A percentile compares a stretch with the other conserved stretches of the same genome.
Evolutionary conservation across 2,797 vertebrate genomes (phyloP).

Genomic region (Diceros bicornis): DNA sequence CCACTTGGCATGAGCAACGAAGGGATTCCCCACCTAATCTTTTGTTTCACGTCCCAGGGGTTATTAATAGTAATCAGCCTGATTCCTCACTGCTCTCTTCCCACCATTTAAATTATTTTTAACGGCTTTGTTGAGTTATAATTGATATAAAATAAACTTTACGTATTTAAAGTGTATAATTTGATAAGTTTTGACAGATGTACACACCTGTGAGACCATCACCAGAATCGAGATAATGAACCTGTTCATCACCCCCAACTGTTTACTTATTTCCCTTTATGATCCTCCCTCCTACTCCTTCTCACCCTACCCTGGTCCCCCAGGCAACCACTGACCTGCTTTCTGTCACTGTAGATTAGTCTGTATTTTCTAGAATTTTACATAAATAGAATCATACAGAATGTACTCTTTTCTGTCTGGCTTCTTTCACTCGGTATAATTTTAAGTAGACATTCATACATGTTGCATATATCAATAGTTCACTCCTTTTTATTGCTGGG

Average conservation of each 20-base stretch:
- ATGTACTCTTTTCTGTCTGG: background rate
- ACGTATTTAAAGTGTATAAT: background rate
- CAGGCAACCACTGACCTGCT: slow-evolving; percentile 56
- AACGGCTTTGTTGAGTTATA: background rate
- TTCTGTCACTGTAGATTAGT: slow-evolving; percentile 53
- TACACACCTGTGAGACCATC: background rate
- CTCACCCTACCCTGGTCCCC: background rate
- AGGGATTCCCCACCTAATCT: background rate
- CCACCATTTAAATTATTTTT: background rate
- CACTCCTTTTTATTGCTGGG: background rate
- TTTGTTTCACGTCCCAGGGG: background rate
- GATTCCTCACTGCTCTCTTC: background rate
- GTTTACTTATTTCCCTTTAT: background rate
- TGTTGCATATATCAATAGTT: background rate
- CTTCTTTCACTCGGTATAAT: slow-evolving; percentile 27
- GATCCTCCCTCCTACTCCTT: background rate
- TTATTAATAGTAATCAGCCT: background rate
- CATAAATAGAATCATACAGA: background rate
- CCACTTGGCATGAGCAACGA: background rate
- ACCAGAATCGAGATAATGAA: background rate
- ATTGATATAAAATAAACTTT: background rate
- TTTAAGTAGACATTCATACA: background rate
- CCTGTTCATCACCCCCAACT: background rate
- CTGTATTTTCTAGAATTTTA: slow-evolving; percentile 52
- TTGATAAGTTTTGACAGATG: slow-evolving; percentile 36